These are phyloP conservation scores for Dicyrtomina minuta DNA, from an alignment of 2,888 invertebrate genomes.

Conservation along the genomic window DNA sequence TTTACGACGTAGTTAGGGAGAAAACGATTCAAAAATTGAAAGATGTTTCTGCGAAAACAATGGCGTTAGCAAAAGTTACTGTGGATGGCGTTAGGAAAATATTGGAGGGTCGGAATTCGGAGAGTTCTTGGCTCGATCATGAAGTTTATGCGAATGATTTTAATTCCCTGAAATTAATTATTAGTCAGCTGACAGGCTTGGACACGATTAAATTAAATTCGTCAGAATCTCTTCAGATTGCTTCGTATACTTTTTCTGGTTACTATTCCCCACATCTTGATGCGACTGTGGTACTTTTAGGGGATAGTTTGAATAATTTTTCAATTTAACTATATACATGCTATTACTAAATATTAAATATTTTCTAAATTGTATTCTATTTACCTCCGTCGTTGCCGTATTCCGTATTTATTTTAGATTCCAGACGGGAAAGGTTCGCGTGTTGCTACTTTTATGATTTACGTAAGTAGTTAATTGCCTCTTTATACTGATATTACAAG, in stretches of 20 bases:
- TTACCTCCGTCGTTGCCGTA: too few relatives aligned
- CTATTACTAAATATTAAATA: not conserved
- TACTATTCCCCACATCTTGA: slow-evolving; percentile 8
- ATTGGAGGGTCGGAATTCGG: not conserved
- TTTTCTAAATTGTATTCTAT: too few relatives aligned
- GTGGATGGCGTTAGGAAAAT: not conserved
- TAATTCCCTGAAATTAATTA: not conserved
- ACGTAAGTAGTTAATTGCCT: slow-evolving; percentile 36
- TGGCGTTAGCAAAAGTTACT: slow-evolving; percentile 1
- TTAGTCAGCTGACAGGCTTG: not conserved
- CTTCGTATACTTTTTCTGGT: slow-evolving; percentile 2
- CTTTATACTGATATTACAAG: not conserved
- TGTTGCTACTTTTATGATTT: slow-evolving; percentile 51
- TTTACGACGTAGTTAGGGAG: slow-evolving; percentile 32
- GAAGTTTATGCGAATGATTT: not conserved
- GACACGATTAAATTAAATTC: not conserved
- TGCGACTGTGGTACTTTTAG: too few relatives aligned
- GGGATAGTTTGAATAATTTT: too few relatives aligned
- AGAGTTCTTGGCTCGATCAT: not conserved
- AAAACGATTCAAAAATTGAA: not conserved
- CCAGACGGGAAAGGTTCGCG: slow-evolving; percentile 34
- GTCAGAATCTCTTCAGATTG: slow-evolving; percentile 2
- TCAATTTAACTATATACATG: too few relatives aligned
- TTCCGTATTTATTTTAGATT: not conserved
- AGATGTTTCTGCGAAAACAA: not conserved